Evolutionary conservation across 1,140 invertebrate genomes (phyloP), one percentile per base, ranked within the genome.

Genomic region (Argopecten irradians): DNA sequence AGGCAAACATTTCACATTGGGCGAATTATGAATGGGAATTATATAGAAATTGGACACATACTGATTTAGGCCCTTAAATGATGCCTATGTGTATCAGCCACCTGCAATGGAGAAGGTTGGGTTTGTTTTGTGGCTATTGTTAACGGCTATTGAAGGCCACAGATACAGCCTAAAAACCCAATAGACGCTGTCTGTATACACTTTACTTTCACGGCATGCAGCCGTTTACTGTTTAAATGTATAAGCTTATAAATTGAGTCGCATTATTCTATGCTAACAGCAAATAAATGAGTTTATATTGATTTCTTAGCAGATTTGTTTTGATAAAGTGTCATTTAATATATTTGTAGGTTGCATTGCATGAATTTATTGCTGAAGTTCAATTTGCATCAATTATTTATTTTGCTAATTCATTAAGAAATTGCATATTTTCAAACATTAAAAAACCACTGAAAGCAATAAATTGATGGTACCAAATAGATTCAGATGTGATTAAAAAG

Each of bases 21-120:
- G 55, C 55, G 55, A 71, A 71, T 71, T 71, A 71, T 71, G n/a
- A 71, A 71, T 71, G 55, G n/a, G 55, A 71, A 71, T 71, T 71
- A 71, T 71, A 71, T 71, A 71, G 55, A 71, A 71, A 71, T 71
- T 28, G 55, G 55, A 71, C 55, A 71, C 55, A 71, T 71, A 71
- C 55, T 71, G 55, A 71, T 71, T 71, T 71, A 71, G 55, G 16
- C 55, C 5, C 55, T 71, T 71, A 28, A 71, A 71, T 71, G 55
- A 71, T 71, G 55, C 5, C 22, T 71, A 28, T 1, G 22, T 71
- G 55, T 3, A 16, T 71, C 1, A 71, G 55, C 55, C 55, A 71
- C 55, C 55, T 71, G 55, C 55, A 16, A 28, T 71, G 22, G n/a
- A 28, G 55, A 71, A 71, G 55, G n/a, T 71, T 71, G n/a, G 5